Evolutionary conservation across 2,113 vertebrate genomes (phyloP).

Genomic region (Capreolus pygargus): DNA sequence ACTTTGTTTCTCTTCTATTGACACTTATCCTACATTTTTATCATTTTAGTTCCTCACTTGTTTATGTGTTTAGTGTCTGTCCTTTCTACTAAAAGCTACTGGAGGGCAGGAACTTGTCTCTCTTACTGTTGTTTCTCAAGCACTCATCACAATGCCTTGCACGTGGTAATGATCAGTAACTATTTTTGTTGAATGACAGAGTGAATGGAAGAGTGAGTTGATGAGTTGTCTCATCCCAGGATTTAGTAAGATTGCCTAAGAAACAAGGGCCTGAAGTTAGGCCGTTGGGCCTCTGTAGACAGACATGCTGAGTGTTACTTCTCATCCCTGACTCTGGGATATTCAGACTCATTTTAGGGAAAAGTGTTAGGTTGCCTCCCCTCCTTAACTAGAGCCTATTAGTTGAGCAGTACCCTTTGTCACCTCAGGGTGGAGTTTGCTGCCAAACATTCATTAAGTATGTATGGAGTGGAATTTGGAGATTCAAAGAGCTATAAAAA

Average conservation of each 20-base stretch:
- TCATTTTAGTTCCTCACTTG: background rate
- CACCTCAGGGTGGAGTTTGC: background rate
- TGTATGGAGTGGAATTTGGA: background rate
- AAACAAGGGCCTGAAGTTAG: background rate
- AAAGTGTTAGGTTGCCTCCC: background rate
- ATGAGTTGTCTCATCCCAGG: background rate
- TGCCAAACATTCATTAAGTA: background rate
- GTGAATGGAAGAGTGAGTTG: background rate
- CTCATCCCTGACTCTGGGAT: background rate
- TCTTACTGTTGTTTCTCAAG: background rate
- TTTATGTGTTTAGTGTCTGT: background rate
- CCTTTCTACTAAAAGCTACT: background rate
- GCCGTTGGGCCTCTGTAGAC: background rate
- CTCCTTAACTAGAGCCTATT: background rate
- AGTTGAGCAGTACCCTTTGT: background rate
- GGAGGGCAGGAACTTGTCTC: background rate
- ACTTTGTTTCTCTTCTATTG: background rate
- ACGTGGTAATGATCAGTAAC: background rate
- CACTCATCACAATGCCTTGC: background rate
- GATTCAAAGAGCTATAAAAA: background rate
- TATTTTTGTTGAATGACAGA: background rate
- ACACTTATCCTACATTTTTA: background rate
- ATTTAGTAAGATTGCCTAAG: background rate
- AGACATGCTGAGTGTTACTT: background rate
- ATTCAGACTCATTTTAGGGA: background rate